Base-by-base conservation (phyloP, 2,113 vertebrate species). In the Heterotis niloticus region DNA sequence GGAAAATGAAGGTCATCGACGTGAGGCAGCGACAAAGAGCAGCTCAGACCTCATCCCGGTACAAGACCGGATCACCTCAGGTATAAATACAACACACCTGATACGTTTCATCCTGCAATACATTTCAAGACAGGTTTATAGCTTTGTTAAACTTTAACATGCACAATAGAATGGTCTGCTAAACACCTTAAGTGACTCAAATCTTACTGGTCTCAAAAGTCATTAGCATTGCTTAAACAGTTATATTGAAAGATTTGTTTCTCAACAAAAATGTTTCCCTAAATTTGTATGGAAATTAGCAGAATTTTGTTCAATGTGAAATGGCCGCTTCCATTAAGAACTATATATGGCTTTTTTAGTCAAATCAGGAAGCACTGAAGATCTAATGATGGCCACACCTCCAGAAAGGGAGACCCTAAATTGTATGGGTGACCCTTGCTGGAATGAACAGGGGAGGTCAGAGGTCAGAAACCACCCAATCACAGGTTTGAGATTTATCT, bases 41-140 rank as follows among this genome's bases (percentile, higher is more conserved):
- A 79, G 77, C 12, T 79, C 83, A 20, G 81, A 79, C 80, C 78
- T 76, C 79, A 23, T 78, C 65, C 88, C 26, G 69, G 77, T 80
- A 71, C 87, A 91, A 0, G 89, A 93, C 85, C 91, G 92, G 90
- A 91, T 90, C 77, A 89, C 90, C n/a, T 87, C 88, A 83, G 89
- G 91, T 82, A 83, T 89, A 80, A 87, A 91, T 52, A 85, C 71
- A 71, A 88, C 85, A 68, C 7, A 88, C 78, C 28, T 88, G 57
- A 51, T 65, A 89, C 86, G 90, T 87, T 90, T 93, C 44, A 57
- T 52, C 34, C 44, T n/a, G 28, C 23, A 73, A 52, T 29, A 14
- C n/a, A 73, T 56, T 73, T 73, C 0, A n/a, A 17, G 11, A n/a
- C 18, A 18, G 52, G 4, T 52, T 29, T 73, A 17, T n/a, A 4